Conservation (phyloP, 1,140 invertebrate species). For the Saccostrea echinata region DNA sequence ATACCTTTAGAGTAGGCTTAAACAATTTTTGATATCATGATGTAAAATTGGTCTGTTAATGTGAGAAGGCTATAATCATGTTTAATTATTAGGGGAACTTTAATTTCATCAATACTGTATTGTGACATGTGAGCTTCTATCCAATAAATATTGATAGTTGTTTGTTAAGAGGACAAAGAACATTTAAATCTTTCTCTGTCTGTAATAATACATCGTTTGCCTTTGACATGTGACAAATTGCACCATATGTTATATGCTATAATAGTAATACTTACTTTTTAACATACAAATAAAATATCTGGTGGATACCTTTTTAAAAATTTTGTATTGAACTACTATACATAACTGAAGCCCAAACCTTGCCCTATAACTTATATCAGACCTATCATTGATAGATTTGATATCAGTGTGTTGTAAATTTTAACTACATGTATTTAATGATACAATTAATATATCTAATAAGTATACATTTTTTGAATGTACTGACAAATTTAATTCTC, state of each 20-base stretch:
- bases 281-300: too few species aligned
- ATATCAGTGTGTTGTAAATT: too few species aligned
- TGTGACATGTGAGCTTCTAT: neutral
- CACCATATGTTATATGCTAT: conserved; percentile 15
- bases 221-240: neutral
- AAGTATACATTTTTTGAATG: too few species aligned
- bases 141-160: conserved; percentile 9
- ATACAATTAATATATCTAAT: too few species aligned
- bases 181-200: conserved; percentile 7
- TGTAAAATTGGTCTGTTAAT: conserved; percentile 28
- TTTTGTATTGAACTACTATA: too few species aligned
- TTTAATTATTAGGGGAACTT: neutral
- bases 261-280: neutral
- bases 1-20: neutral
- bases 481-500: too few species aligned
- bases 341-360: too few species aligned
- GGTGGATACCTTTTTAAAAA: too few species aligned
- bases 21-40: neutral
- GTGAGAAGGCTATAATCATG: conserved; percentile 24
- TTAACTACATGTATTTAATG: too few species aligned
- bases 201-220: neutral
- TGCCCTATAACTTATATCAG: too few species aligned
- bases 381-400: too few species aligned
- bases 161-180: neutral
- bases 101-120: conserved; percentile 23